Evolutionary conservation across 64 coral and sea anemone species (phyloP).

Genomic region (Dendrophyllia cribrosa): DNA sequence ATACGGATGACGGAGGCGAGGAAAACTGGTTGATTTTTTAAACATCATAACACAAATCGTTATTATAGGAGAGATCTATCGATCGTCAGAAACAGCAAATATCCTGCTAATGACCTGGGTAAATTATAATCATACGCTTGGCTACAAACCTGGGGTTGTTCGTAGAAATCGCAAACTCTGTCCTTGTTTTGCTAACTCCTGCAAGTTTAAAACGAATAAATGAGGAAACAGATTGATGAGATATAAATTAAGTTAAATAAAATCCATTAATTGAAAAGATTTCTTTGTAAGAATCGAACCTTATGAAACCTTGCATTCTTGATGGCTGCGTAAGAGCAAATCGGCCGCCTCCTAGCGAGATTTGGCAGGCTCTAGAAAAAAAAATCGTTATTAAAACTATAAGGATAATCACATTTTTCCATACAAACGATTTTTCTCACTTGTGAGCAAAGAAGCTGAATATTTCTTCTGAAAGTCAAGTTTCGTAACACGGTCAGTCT

Average conservation of each 20-base stretch:
- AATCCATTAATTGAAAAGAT: background rate
- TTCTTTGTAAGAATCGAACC: background rate
- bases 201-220: background rate
- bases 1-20: background rate
- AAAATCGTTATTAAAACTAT: background rate
- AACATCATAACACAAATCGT: background rate
- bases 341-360: background rate
- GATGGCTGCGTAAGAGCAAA: background rate
- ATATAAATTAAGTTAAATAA: background rate
- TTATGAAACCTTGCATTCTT: background rate
- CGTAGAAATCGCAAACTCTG: background rate
- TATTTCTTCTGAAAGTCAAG: slow-evolving; percentile 9
- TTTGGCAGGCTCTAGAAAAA: slow-evolving; percentile 7
- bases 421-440: background rate
- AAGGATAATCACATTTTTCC: background rate
- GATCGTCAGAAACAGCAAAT: background rate
- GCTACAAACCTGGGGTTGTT: slow-evolving; percentile 10
- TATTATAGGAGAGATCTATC: background rate
- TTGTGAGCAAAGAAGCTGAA: slow-evolving; percentile 18
- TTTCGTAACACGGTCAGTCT: slow-evolving; percentile 26
- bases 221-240: background rate
- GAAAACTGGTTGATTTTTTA: background rate
- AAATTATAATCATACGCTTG: background rate
- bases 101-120: too few relatives aligned
- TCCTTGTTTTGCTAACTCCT: background rate